Conservation (phyloP, 2,888 invertebrate genomes). For the Spodoptera picta region DNA sequence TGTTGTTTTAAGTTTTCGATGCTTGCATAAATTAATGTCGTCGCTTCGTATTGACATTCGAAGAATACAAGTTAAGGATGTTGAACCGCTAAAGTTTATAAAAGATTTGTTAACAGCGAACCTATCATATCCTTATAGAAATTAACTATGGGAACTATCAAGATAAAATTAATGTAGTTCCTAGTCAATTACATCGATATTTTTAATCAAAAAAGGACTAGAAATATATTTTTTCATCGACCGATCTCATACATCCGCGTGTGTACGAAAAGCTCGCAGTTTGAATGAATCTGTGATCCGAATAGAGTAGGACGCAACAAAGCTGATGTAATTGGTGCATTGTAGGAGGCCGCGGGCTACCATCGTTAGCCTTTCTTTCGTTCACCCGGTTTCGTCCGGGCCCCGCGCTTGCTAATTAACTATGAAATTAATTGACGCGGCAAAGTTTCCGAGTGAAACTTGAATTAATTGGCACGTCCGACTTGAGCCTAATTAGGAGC, state of each 20-base stretch:
- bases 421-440: conserved; percentile 89
- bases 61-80: too few relatives aligned
- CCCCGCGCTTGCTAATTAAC: conserved; percentile 85
- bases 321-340: conserved; percentile 85
- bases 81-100: too few relatives aligned
- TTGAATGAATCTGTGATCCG: conserved; percentile 71
- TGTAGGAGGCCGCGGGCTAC: conserved; percentile 80
- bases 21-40: neutral
- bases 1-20: too few relatives aligned
- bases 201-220: neutral
- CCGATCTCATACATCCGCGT: conserved; percentile 1
- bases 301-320: conserved; percentile 72
- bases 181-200: too few relatives aligned
- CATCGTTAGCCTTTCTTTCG: conserved; percentile 87
- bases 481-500: conserved; percentile 88
- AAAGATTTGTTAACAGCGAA: too few relatives aligned
- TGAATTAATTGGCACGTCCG: conserved; percentile 89
- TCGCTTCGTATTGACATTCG: neutral
- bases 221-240: neutral
- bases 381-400: conserved; percentile 83
- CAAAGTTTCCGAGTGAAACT: conserved; percentile 89
- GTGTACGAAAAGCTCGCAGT: conserved; percentile 36
- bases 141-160: neutral
- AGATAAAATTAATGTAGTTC: neutral
- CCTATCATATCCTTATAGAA: too few relatives aligned